Conservation (phyloP, 2,113 vertebrate genomes). For the Ellobius talpinus region DNA sequence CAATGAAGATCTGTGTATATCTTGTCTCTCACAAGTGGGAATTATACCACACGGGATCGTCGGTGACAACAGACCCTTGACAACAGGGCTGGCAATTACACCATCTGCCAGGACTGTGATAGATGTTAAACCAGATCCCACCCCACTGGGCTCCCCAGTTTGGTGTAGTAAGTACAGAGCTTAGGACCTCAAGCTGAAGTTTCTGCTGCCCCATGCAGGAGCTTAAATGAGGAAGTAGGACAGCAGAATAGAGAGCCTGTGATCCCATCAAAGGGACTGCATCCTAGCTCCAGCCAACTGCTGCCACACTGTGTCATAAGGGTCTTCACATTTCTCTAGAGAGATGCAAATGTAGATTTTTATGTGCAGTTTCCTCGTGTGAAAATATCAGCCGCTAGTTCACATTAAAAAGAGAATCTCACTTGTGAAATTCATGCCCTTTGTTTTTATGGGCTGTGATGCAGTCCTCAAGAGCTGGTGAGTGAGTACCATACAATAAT, state of each 20-base stretch:
- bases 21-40: not conserved
- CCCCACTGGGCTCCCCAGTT: not conserved
- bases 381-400: constrained; percentile 43
- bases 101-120: not conserved
- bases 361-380: not conserved
- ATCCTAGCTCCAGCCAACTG: not conserved
- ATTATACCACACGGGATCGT: not conserved
- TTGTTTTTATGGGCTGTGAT: constrained; percentile 28
- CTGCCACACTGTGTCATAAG: not conserved
- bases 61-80: not conserved
- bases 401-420: constrained; percentile 3
- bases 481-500: not conserved
- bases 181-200: not conserved
- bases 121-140: not conserved
- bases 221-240: not conserved
- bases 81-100: not conserved
- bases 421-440: not conserved
- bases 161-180: not conserved
- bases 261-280: not conserved
- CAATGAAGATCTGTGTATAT: not conserved
- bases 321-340: constrained; percentile 4
- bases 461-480: not conserved
- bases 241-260: not conserved
- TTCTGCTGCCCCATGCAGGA: not conserved
- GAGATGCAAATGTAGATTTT: not conserved